Evolutionary conservation across 2,113 vertebrate species (phyloP).

Genomic region (Desmodus rotundus): DNA sequence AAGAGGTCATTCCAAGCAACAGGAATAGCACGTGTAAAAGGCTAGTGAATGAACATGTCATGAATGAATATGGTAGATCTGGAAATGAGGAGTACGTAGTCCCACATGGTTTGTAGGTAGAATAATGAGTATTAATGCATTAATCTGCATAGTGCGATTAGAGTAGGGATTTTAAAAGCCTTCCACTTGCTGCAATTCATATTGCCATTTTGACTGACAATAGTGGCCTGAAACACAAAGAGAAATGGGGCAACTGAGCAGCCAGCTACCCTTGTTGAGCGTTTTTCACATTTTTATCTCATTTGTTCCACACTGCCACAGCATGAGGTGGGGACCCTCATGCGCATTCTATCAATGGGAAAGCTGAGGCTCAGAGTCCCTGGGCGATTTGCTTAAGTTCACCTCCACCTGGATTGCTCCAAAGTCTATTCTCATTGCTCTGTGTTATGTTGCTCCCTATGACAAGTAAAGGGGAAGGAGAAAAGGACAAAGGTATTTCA

Average conservation of each 20-base stretch:
- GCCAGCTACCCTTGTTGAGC: neutral
- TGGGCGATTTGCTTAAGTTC: neutral
- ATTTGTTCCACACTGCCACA: neutral
- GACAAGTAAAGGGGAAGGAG: neutral
- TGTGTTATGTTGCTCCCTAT: neutral
- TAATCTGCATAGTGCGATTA: fast-evolving
- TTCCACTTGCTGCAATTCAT: neutral
- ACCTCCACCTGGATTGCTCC: neutral
- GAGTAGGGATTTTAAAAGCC: neutral
- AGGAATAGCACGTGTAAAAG: neutral
- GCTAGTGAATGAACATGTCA: neutral
- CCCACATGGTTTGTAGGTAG: neutral
- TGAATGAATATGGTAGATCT: neutral
- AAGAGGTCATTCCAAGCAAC: neutral
- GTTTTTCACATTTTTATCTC: neutral
- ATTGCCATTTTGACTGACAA: neutral
- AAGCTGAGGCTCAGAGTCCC: neutral
- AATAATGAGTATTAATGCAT: neutral
- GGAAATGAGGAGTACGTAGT: neutral
- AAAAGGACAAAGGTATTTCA: neutral
- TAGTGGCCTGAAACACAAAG: neutral
- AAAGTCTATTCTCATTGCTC: neutral
- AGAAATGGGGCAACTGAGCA: neutral
- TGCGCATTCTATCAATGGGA: neutral
- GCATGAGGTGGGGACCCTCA: neutral